Percentiles rank a stretch among this genome's conserved stretches.
These are phyloP conservation scores for Didymodactylos carnosus DNA, from an alignment of 2,888 invertebrate species.

Conservation along the genomic window DNA sequence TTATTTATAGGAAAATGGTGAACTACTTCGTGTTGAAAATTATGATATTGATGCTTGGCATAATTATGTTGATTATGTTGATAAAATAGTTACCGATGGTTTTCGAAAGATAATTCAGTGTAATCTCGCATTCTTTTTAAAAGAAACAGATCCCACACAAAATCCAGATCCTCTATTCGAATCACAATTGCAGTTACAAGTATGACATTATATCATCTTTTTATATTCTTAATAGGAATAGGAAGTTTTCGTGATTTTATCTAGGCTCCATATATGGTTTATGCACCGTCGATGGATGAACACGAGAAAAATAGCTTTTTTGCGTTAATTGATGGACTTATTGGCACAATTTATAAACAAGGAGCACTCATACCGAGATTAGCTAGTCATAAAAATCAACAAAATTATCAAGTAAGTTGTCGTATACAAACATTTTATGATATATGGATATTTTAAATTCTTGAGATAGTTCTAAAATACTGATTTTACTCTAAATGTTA, in stretches of 20 bases:
- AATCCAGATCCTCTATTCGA: conserved; percentile 62
- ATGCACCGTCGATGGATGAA: conserved; percentile 61
- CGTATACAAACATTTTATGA: too few species aligned
- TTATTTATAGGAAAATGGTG: too few species aligned
- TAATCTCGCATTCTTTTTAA: conserved; percentile 66
- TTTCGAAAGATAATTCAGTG: conserved; percentile 46
- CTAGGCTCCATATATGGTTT: conserved; percentile 58
- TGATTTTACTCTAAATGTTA: too few species aligned
- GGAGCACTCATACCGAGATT: conserved; percentile 56
- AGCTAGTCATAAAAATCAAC: conserved; percentile 36
- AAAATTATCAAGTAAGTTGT: conserved; percentile 43
- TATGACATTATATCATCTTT: background rate
- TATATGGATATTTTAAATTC: too few species aligned
- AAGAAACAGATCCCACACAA: conserved; percentile 61
- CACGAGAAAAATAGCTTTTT: conserved; percentile 54
- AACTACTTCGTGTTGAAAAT: conserved; percentile 48
- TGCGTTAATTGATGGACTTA: conserved; percentile 52
- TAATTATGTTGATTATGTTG: conserved; percentile 64
- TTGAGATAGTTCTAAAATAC: too few species aligned
- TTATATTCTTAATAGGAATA: background rate
- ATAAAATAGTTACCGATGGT: conserved; percentile 60
- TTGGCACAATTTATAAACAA: conserved; percentile 63
- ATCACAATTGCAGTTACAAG: conserved; percentile 55
- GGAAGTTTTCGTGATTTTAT: too few species aligned
- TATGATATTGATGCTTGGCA: conserved; percentile 52